phyloP scores from a whole-genome alignment of 2,113 vertebrate species.

The Miniopterus natalensis region DNA sequence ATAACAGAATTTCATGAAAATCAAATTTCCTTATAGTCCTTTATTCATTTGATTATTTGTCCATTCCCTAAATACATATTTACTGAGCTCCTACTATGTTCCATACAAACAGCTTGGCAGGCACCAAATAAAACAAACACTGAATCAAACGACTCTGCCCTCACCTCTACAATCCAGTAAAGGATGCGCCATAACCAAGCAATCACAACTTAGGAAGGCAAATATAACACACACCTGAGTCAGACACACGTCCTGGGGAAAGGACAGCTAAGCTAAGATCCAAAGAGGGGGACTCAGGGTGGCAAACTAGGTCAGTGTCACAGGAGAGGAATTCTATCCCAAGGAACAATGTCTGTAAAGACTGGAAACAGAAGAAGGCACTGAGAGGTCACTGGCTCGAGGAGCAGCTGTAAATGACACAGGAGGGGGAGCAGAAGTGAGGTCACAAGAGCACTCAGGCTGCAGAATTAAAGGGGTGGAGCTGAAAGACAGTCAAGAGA shows the following conservation, averaged over 20 bases:
- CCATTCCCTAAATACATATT: conserved; percentile 45
- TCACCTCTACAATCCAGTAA: neutral
- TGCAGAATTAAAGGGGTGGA: neutral
- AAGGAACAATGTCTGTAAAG: neutral
- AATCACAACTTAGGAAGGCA: neutral
- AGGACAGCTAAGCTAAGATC: neutral
- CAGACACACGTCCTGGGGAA: neutral
- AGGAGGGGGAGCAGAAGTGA: no score
- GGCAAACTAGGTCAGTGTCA: neutral
- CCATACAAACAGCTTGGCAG: neutral
- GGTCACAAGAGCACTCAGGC: neutral
- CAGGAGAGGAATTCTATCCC: neutral
- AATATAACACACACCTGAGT: neutral
- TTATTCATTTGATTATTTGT: conserved; percentile 13
- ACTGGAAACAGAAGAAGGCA: neutral
- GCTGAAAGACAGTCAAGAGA: neutral
- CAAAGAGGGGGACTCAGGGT: neutral
- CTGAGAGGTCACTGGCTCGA: neutral
- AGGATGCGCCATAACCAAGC: neutral
- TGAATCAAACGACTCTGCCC: neutral
- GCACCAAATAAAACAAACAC: neutral
- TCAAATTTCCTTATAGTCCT: conserved; percentile 32
- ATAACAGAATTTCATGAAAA: conserved; percentile 55
- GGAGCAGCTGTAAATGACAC: neutral
- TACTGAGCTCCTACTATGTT: neutral